Evolutionary conservation across 2,888 invertebrate species (phyloP), one percentile per base, ranked within the genome.

Genomic region (Chrysolina americana): DNA sequence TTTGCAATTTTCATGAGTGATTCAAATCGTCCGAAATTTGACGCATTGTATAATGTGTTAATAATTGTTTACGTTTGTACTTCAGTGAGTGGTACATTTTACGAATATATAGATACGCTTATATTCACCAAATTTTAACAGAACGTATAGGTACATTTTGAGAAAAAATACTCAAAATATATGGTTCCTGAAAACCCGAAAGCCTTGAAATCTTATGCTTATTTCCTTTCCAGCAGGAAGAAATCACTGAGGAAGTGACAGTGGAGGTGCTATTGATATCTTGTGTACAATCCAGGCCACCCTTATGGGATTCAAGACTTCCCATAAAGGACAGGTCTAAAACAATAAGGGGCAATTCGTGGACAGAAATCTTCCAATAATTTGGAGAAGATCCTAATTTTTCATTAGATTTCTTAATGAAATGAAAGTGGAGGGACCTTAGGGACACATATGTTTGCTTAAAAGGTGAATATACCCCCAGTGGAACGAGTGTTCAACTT

Each of bases 301-400:
- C 63, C 17, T 23, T 63, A n/a, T 28, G 63, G 63, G 63, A 63
- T 63, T 63, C 36, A 36, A 28, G 63, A 15, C 59, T 59, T 59
- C 59, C 59, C 2, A 21, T 59, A 21, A 59, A 21, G 28, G 19
- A 59, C 4, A 59, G 59, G 28, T 59, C 59, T 10, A 21, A 59
- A 59, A 59, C 44, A 44, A n/a, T n/a, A n/a, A n/a, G n/a, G n/a
- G 44, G 8, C 44, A 44, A 44, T 44, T 44, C 8, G 44, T 44
- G 4, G 44, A 44, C 44, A 44, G 44, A 44, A 4, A 44, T 44
- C 44, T 6, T 4, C 8, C 44, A 4, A 44, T 3, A 44, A 44
- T 44, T 44, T 44, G 44, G 44, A 4, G 44, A 44, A 44, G 8
- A 44, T 44, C 44, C 44, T 13, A 11, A 44, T 6, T 44, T 44